phyloP scores from a whole-genome alignment of 2,888 invertebrate genomes.

The Eudasyphora cyanicolor region DNA sequence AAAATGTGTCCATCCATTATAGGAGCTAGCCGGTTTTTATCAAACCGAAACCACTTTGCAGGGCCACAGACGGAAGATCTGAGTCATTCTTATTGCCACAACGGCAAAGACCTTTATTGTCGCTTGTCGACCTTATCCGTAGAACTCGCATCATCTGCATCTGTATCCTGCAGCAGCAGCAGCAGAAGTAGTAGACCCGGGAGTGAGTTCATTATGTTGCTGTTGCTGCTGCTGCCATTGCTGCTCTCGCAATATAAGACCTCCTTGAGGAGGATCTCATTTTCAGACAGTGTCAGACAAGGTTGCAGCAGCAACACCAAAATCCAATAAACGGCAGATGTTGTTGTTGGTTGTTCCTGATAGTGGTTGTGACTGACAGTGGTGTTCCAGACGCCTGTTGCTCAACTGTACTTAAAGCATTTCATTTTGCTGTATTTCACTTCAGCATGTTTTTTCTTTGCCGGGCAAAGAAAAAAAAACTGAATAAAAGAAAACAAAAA shows the following conservation, averaged over 20 bases:
- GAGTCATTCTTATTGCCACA: neutral
- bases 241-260: too few species aligned
- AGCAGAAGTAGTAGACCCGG: neutral
- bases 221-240: too few species aligned
- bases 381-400: conserved; percentile 60
- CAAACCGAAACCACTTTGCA: neutral
- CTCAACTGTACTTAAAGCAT: conserved; percentile 60
- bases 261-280: neutral
- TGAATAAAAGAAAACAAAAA: conserved; percentile 10
- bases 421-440: conserved; percentile 21
- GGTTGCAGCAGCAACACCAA: neutral
- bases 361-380: conserved; percentile 35
- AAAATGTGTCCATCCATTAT: too few species aligned
- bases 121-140: neutral
- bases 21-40: too few species aligned
- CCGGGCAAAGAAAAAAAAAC: conserved; percentile 36
- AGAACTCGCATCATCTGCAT: neutral
- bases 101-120: neutral
- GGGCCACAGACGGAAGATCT: neutral
- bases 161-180: conserved; percentile 18
- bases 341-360: conserved; percentile 47
- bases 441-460: conserved; percentile 22
- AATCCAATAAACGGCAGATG: conserved; percentile 15
- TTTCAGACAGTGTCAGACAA: neutral
- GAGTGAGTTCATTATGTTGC: neutral